Evolutionary conservation across 2,797 vertebrate species (phyloP), one percentile per base, ranked within the genome.

Genomic region (Argentina silus): DNA sequence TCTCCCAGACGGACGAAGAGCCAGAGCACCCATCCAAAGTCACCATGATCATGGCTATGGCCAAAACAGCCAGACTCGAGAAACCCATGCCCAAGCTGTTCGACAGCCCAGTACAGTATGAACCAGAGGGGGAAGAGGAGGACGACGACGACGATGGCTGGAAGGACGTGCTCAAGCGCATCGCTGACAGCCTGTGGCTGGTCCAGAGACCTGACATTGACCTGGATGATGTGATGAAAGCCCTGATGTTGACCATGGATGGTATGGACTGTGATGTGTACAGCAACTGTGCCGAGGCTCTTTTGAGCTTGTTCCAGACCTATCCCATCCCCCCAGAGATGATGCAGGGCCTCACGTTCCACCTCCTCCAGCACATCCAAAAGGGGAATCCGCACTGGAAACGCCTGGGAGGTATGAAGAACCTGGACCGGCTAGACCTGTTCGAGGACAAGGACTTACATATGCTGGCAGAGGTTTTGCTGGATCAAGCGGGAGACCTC

Each of bases 201-300:
- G 23, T 7, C 10, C 45, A 53, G 14, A 67, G n/a, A 23, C 62
- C 56, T 21, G 27, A 59, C 9, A 12, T 48, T 6, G 10, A 78
- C n/a, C 36, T 74, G 44, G 48, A 19, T 7, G 19, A 56, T 7
- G 56, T 62, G 19, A 14, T 62, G 36, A 6, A 21, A 12, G 45
- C 67, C 9, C 11, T 78, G n/a, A 62, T 57, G 21, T 17, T 70
- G 27, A 71, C 48, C 56, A 70, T 63, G 56, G 67, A 70, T 1
- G 19, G 27, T n/a, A 69, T 15, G 12, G 60, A 72, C 62, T 15
- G 10, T 10, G 42, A 50, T 9, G 7, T 78, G 65, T 72, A 67
- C 67, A n/a, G 43, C 6, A 70, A 71, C 15, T 63, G 63, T 21
- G 3, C 9, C 0, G 53, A 59, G 10, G 65, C 60, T 6, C 51